Conservation (phyloP, 2,888 invertebrate species). For the Tetranychus piercei region DNA sequence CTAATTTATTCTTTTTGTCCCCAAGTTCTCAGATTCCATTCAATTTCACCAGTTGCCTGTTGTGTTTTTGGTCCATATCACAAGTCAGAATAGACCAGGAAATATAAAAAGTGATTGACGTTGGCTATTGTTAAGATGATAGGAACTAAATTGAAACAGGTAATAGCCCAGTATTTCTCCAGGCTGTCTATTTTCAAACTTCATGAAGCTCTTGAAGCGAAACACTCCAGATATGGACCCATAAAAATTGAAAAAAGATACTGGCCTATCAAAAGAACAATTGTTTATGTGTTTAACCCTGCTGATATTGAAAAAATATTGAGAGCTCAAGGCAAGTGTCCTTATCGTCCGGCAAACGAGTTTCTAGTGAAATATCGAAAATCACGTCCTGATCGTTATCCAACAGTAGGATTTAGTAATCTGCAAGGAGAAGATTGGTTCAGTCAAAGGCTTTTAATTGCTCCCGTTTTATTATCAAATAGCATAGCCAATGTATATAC, state of each 20-base stretch:
- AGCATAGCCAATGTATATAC: conserved; percentile 22
- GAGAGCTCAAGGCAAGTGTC: conserved; percentile 27
- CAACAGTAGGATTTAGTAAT: conserved; percentile 27
- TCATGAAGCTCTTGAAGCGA: conserved; percentile 28
- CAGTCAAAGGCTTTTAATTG: conserved; percentile 24
- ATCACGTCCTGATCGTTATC: conserved; percentile 27
- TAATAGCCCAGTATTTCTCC: background rate
- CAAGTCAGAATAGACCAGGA: no score
- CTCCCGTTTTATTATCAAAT: conserved; percentile 25
- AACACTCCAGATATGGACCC: conserved; percentile 27
- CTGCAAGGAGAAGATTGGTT: conserved; percentile 28
- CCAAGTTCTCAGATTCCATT: no score
- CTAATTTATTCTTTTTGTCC: no score
- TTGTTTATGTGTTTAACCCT: conserved; percentile 28
- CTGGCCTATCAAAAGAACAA: conserved; percentile 24
- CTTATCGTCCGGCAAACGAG: conserved; percentile 28
- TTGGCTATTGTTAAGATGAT: background rate
- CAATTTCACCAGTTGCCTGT: no score
- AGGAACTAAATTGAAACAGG: background rate
- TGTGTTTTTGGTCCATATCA: no score
- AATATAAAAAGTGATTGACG: no score
- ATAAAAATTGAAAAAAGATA: conserved; percentile 28
- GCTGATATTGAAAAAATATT: conserved; percentile 28
- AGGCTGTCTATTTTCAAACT: conserved; percentile 19
- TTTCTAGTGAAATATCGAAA: conserved; percentile 27